Conservation (phyloP, 2,888 invertebrate species). For the Cephus nigrinus region DNA sequence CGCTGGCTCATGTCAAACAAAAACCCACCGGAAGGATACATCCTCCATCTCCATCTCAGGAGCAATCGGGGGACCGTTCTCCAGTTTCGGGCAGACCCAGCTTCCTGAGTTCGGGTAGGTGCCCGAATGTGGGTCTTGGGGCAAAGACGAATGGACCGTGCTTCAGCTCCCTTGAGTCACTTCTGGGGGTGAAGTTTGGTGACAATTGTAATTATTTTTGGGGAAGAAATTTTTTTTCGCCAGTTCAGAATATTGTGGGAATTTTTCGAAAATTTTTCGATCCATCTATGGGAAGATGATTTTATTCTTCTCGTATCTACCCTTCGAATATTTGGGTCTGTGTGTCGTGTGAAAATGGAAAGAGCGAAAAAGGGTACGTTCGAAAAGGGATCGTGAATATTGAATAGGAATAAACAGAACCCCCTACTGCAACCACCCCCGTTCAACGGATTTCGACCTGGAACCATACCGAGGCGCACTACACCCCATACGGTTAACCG, state of each 20-base stretch:
- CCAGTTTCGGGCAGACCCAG: background rate
- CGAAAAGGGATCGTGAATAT: slow-evolving; percentile 46
- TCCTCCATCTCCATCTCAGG: background rate
- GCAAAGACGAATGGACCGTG: background rate
- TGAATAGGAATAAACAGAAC: slow-evolving; percentile 34
- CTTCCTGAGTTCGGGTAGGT: background rate
- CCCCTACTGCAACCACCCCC: background rate
- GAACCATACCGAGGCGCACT: background rate
- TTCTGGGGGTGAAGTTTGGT: background rate
- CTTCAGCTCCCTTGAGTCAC: background rate
- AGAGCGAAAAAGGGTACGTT: slow-evolving; percentile 30
- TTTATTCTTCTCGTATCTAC: background rate
- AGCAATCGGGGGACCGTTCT: background rate
- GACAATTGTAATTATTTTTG: background rate
- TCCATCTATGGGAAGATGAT: background rate
- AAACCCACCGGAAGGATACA: background rate
- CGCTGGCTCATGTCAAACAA: background rate
- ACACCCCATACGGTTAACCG: background rate
- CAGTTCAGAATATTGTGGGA: background rate
- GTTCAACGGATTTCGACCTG: background rate
- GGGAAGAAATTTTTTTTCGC: background rate
- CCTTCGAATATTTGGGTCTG: slow-evolving; percentile 16
- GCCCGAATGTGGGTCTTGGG: background rate
- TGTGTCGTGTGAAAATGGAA: slow-evolving; percentile 17
- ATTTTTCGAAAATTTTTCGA: background rate